A percentile compares a stretch with the other conserved stretches of the same genome.
These are phyloP conservation scores for Trigoniulus corallinus DNA, from an alignment of 1,140 invertebrate species.

Conservation along the genomic window DNA sequence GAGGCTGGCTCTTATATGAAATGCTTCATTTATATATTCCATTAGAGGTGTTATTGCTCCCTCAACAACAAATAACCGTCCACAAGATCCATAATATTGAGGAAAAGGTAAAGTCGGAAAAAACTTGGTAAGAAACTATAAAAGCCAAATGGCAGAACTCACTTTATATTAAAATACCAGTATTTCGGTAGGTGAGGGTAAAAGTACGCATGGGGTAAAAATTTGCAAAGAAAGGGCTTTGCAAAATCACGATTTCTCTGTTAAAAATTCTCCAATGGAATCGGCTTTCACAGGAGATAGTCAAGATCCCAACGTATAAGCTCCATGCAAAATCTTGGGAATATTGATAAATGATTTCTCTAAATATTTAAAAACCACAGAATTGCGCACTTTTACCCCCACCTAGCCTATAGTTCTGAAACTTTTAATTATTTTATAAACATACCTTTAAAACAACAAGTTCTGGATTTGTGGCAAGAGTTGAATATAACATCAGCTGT, in stretches of 20 bases:
- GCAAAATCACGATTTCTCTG: too few species aligned
- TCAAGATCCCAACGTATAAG: too few species aligned
- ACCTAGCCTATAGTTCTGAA: not conserved
- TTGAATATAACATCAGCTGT: slow-evolving; percentile 8
- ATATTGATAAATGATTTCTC: too few species aligned
- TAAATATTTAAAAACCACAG: too few species aligned
- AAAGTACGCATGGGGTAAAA: too few species aligned
- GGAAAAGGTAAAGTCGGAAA: slow-evolving; percentile 11
- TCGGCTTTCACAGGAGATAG: too few species aligned
- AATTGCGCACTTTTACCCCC: too few species aligned
- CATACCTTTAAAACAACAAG: slow-evolving; percentile 11
- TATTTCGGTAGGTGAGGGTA: too few species aligned
- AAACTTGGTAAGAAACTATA: slow-evolving; percentile 10
- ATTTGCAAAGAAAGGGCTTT: too few species aligned
- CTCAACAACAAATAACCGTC: slow-evolving; percentile 9
- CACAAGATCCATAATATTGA: slow-evolving; percentile 11
- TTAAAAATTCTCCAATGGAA: too few species aligned
- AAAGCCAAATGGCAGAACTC: not conserved
- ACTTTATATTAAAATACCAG: too few species aligned
- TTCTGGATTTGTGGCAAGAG: slow-evolving; percentile 11
- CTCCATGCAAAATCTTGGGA: too few species aligned
- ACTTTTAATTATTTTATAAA: not conserved
- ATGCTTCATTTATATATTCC: slow-evolving; percentile 10
- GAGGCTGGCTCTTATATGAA: slow-evolving; percentile 11
- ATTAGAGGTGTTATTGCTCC: slow-evolving; percentile 11